Evolutionary conservation across 2,888 invertebrate genomes (phyloP), one percentile per base, ranked within the genome.

Genomic region (Lepas anatifera): DNA sequence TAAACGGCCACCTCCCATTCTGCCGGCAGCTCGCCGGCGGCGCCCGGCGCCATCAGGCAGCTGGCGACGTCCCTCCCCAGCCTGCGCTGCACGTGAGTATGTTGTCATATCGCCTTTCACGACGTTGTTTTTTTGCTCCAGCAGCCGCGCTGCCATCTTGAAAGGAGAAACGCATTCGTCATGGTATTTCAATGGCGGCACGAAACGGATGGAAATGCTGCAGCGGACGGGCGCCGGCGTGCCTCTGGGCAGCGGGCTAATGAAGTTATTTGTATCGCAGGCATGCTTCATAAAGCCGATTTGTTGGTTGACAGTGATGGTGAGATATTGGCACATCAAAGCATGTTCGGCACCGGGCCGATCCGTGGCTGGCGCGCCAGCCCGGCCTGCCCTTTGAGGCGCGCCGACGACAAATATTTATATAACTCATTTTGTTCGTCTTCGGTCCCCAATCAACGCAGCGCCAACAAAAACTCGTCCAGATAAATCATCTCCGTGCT

Each of bases 321-420:
- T 58, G 58, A 58, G 58, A 58, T 58, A 58, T 58, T 58, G 58
- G 58, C 58, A 58, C 58, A 58, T 58, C 58, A 58, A 58, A 58
- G 22, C 22, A 32, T 58, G 29, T 58, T 58, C 58, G 35, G 35
- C 13, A 3, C 2, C 18, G 8, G 2, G 11, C 58, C 35, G 58
- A 58, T 35, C 58, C 18, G n/a, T n/a, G n/a, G n/a, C n/a, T n/a
- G n/a, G n/a, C n/a, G n/a, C n/a, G n/a, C n/a, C n/a, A n/a, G n/a
- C n/a, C n/a, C n/a, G n/a, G n/a, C n/a, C n/a, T n/a, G n/a, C n/a
- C n/a, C n/a, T n/a, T n/a, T n/a, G n/a, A n/a, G 32, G 22, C 8
- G 6, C 35, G 32, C 7, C 3, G 58, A 35, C 35, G 16, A 58
- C 58, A 58, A 58, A 58, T 58, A 58, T 58, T 58, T 58, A 58